Base-by-base conservation (phyloP, 2,888 invertebrate genomes). In the Calliphora vomitoria region DNA sequence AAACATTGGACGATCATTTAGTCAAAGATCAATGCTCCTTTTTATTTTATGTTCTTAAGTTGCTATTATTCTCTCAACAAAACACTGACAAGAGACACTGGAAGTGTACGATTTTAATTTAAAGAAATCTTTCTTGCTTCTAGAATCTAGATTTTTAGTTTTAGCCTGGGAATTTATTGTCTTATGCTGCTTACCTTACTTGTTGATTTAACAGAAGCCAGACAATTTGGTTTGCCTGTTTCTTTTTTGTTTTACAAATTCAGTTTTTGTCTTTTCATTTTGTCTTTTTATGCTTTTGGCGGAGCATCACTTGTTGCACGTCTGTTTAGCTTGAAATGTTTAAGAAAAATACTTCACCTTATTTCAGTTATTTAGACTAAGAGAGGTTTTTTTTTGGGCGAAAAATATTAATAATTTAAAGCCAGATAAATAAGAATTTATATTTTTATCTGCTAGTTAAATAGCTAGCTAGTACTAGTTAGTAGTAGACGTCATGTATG, bases 61-160 rank as follows among this genome's bases (percentile, higher is more conserved):
- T 44, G 69, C 25, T 78, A n/a, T 62, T 71, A 55, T 69, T 41
- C 13, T n/a, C 8, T 55, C 2, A 10, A 35, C 13, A 20, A 53
- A 53, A 18, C 20, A 20, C 41, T 41, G 68, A 13, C 41, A n/a
- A 25, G 13, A n/a, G 5, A 13, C 31, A 72, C 44, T 66, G 60
- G 60, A 75, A 69, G 25, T 58, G 13, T 62, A 53, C 62, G n/a
- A 20, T 72, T 81, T 80, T 53, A 50, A 8, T 53, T 53, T 20
- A n/a, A 20, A 20, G 1, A 11, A 25, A 25, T 1, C 25, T 1
- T 25, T 53, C 25, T 38, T 0, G 18, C 58, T 58, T 50, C 38
- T 69, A 82, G 44, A 64, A 64, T 50, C n/a, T n/a, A n/a, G n/a
- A n/a, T 71, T 79, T 71, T 79, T 35, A 69, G 50, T 75, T 82